Conservation (phyloP, 2,113 vertebrate genomes). For the Triplophysa rosa region DNA sequence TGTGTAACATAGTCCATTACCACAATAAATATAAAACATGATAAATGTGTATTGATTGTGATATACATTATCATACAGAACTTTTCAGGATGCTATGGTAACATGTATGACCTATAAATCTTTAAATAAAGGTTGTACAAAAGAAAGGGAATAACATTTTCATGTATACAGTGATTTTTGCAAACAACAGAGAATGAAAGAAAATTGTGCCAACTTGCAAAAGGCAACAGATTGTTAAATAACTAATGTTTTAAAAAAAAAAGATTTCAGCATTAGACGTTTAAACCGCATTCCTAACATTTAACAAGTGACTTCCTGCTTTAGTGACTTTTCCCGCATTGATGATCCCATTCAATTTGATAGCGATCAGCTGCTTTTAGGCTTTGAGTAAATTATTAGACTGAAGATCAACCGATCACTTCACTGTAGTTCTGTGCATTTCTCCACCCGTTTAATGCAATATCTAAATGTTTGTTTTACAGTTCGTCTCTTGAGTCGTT, state of each 20-base stretch:
- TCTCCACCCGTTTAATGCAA: slow-evolving; percentile 1
- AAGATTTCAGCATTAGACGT: background rate
- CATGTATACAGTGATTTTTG: background rate
- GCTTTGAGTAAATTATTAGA: background rate
- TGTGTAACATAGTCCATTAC: background rate
- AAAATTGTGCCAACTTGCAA: background rate
- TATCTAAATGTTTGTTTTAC: slow-evolving; percentile 38
- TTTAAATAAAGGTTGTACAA: background rate
- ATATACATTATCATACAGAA: background rate
- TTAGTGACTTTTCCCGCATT: too few species aligned
- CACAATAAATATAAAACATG: background rate
- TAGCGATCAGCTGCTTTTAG: background rate
- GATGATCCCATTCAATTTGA: background rate
- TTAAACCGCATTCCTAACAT: slow-evolving; percentile 8
- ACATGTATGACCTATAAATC: slow-evolving; percentile 5
- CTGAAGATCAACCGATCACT: background rate
- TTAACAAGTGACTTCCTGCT: background rate
- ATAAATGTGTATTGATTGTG: background rate
- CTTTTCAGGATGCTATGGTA: background rate
- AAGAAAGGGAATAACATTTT: background rate
- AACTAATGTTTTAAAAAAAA: background rate
- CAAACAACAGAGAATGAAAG: background rate
- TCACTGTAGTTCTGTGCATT: background rate
- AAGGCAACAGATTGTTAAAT: slow-evolving; percentile 7
- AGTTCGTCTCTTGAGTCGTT: slow-evolving; percentile 63